Percentiles rank a stretch among this genome's conserved stretches.
These are phyloP conservation scores for Anodontia alba DNA, from an alignment of 2,888 invertebrate species.

Conservation along the genomic window DNA sequence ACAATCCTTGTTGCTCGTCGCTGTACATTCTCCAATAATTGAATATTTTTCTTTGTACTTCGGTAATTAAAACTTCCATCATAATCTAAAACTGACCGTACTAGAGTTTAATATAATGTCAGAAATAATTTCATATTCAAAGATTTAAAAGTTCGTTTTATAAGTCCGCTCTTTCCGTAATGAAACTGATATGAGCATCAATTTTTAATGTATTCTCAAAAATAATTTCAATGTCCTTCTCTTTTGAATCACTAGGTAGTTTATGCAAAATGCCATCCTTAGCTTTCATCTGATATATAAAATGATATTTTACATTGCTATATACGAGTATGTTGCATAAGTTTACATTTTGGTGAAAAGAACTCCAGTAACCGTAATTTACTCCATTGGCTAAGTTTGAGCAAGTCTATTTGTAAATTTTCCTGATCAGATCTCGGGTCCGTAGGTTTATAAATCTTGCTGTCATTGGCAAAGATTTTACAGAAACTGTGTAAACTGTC, in stretches of 20 bases:
- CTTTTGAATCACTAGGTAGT: neutral
- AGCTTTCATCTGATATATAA: neutral
- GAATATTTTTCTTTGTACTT: constrained; percentile 17
- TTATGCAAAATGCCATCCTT: neutral
- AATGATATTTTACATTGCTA: neutral
- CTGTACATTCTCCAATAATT: constrained; percentile 22
- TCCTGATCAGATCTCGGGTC: neutral
- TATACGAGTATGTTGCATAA: neutral
- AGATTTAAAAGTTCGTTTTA: constrained; percentile 6
- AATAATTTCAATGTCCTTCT: constrained; percentile 13
- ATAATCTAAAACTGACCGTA: neutral
- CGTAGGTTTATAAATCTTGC: neutral
- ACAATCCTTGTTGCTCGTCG: constrained; percentile 15
- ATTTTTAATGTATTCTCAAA: neutral
- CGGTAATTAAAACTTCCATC: neutral
- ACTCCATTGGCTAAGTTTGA: neutral
- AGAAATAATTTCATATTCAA: constrained; percentile 6
- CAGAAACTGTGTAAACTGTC: neutral
- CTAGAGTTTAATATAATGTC: neutral
- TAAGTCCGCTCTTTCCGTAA: neutral
- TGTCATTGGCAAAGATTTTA: neutral
- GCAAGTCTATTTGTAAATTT: neutral
- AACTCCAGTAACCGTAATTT: neutral
- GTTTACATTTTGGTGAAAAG: neutral
- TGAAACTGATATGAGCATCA: neutral